Conservation (phyloP, 2,797 vertebrate genomes). For the Helarctos malayanus region DNA sequence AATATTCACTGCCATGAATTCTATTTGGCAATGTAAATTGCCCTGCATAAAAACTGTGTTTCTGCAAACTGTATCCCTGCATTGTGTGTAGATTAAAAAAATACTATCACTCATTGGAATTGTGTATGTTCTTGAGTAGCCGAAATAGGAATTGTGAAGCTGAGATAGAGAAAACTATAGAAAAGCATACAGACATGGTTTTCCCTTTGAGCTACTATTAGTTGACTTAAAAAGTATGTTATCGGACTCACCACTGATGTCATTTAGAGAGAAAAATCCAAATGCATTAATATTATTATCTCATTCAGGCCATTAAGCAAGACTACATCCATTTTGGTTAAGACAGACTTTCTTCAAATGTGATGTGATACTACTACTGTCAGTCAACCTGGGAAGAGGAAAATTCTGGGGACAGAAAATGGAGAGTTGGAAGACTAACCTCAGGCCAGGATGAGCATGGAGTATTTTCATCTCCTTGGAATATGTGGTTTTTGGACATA, state of each 20-base stretch:
- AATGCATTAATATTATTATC: neutral
- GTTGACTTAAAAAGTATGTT: neutral
- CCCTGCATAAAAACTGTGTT: neutral
- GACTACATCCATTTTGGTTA: neutral
- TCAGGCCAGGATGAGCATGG: neutral
- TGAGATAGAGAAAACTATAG: neutral
- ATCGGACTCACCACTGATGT: neutral
- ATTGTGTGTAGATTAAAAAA: neutral
- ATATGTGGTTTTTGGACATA: neutral
- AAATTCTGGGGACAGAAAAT: neutral
- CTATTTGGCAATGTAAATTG: conserved; percentile 64
- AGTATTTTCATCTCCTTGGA: neutral
- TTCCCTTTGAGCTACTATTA: neutral
- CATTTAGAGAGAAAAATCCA: neutral
- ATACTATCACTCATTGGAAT: neutral
- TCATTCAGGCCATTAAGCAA: neutral
- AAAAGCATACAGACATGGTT: neutral
- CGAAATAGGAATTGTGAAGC: neutral
- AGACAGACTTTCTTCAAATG: neutral
- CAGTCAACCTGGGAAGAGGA: neutral
- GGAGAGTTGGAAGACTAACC: neutral
- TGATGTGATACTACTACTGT: neutral
- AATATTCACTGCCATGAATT: conserved; percentile 63
- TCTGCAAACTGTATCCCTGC: neutral
- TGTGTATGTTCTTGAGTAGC: neutral